Evolutionary conservation across 2,113 vertebrate genomes (phyloP), one percentile per base, ranked within the genome.

Genomic region (Odocoileus hemionus): DNA sequence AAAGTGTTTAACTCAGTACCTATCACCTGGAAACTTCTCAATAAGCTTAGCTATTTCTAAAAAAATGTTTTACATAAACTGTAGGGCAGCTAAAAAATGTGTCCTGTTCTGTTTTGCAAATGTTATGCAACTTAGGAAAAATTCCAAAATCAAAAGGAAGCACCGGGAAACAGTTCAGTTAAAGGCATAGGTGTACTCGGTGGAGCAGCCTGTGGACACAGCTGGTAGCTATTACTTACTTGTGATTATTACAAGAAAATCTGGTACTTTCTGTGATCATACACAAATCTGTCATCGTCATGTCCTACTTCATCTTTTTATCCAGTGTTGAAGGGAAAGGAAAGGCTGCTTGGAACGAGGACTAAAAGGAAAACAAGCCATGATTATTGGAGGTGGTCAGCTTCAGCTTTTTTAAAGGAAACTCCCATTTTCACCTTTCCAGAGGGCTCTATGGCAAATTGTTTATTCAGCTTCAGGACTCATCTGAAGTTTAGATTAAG

Each of bases 171-270:
- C 98, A 98, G 95, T 98, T 60, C 28, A 6, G 12, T 26, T 98
- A 98, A 98, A 98, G 96, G 98, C 98, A 97, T 97, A 94, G 78
- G 97, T 98, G 97, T 97, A 94, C 97, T 96, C 50, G 89, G 76
- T 93, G 96, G 98, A 96, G 33, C 97, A 70, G 95, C 45, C 94
- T 98, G 98, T 98, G 97, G 99, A 98, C 98, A 98, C 98, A 99
- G 98, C 98, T 99, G 99, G 98, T 98, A 98, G 98, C 98, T 95
- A 98, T 99, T 98, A 98, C 97, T 98, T 98, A 98, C 98, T 98
- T 96, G 97, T 96, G 95, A 98, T 98, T 30, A 61, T 98, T 98
- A 98, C 91, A 98, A 97, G 98, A 98, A 98, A 98, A 97, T 98
- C 97, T 98, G 98, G 97, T 96, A 96, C 96, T 97, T 98, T 89